Percentiles rank a stretch among this genome's conserved stretches.
phyloP scores from a whole-genome alignment of 2,113 vertebrate species.

The Bubo scandiacus region DNA sequence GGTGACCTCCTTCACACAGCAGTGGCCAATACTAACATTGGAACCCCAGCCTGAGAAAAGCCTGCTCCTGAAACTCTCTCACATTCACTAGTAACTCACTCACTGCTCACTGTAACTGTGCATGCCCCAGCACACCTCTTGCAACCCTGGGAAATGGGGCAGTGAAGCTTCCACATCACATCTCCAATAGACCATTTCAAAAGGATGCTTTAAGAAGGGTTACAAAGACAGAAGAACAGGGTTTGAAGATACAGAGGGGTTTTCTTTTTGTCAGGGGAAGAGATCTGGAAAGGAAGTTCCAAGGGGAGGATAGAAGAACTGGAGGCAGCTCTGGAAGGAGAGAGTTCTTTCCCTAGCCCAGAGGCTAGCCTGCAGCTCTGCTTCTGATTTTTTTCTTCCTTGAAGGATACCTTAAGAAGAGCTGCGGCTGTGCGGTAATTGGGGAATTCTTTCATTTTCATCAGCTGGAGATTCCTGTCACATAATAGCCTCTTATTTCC shows the following conservation, averaged over 20 bases:
- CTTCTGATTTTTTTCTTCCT: background rate
- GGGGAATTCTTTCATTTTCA: background rate
- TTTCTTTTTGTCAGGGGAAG: background rate
- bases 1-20: background rate
- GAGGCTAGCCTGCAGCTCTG: background rate
- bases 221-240: background rate
- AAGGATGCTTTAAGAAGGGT: background rate
- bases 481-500: background rate
- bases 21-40: background rate
- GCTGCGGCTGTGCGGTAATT: background rate
- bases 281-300: background rate
- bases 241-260: background rate
- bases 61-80: background rate
- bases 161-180: background rate
- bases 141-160: background rate
- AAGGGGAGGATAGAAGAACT: background rate
- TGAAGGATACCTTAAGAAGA: background rate
- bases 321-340: background rate
- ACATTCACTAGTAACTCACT: background rate
- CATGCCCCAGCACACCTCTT: fast-evolving
- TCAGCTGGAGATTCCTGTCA: background rate
- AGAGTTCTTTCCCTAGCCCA: background rate
- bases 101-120: fast-evolving
- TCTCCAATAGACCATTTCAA: background rate
- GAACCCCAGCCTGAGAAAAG: background rate